Conservation (phyloP, 2,797 vertebrate genomes). For the Ficedula albicollis region DNA sequence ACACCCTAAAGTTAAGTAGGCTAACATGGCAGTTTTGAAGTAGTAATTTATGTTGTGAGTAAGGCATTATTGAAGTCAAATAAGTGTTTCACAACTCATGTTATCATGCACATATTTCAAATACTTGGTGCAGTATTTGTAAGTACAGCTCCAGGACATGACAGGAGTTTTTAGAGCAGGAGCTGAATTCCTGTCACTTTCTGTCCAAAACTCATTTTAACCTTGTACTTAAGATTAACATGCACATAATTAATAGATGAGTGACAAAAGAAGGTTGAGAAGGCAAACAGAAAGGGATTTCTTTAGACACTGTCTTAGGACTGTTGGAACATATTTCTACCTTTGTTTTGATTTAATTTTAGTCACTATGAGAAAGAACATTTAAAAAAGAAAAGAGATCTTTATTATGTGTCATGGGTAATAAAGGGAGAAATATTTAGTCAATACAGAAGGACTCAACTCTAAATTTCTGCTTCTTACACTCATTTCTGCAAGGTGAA, state of each 20-base stretch:
- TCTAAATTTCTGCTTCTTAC: not conserved
- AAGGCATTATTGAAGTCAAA: conserved; percentile 6
- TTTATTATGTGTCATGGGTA: not conserved
- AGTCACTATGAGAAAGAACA: not conserved
- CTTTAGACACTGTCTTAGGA: not conserved
- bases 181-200: not conserved
- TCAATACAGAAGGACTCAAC: not conserved
- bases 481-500: not conserved
- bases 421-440: not conserved
- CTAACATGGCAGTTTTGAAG: not conserved
- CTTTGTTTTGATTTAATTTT: not conserved
- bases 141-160: not conserved
- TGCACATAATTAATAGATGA: not conserved
- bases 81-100: not conserved
- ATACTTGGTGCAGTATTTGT: not conserved
- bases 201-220: not conserved
- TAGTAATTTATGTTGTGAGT: conserved; percentile 15
- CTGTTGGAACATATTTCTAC: not conserved
- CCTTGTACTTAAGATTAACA: not conserved
- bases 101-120: not conserved
- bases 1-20: not conserved
- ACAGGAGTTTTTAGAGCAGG: not conserved
- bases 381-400: not conserved
- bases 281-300: not conserved
- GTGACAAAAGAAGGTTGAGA: not conserved